Base-by-base conservation (phyloP, 2,797 vertebrate genomes). In the Tinamus major region DNA sequence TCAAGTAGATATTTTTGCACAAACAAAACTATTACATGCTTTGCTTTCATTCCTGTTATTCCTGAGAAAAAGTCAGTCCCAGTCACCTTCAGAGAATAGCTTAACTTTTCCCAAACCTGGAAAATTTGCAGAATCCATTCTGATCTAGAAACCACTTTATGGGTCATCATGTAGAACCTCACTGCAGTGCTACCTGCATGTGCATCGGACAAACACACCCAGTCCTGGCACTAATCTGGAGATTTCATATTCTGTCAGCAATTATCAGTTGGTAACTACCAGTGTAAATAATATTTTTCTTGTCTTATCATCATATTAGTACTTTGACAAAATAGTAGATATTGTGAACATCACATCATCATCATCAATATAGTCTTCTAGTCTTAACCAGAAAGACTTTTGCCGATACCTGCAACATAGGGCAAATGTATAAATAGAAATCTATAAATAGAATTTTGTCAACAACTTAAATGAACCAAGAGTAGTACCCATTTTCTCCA, bases 151-250 rank as follows among this genome's bases (percentile, higher is more conserved):
- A 61, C 20, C 21, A 21, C 23, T 33, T 46, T 8, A 9, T 48
- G 13, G 8, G 18, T 20, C 31, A 69, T 27, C 21, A 44, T 0
- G 0, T 27, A 27, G 10, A 41, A 65, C 12, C 24, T 4, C 20
- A 18, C 55, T 79, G 55, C 4, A 14, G 4, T 3, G 1, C 31
- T 24, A 13, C 18, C 29, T 49, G 24, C 14, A 13, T 15, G 13
- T 61, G 35, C 19, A 41, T 63, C 13, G 44, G 26, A 49, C 41
- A 26, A 71, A 51, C 39, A 49, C 8, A 79, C 4, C 6, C 29
- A 49, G 7, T 21, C 24, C 31, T 72, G 42, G 15, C 29, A 46
- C 13, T 4, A 31, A 31, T 13, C 10, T 17, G 18, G 55, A 76
- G 27, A 63, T 49, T 79, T 76, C 1, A 2, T 53, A 58, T 69